phyloP scores from a whole-genome alignment of 2,888 invertebrate species.

The Cerceris ruficornis region DNA sequence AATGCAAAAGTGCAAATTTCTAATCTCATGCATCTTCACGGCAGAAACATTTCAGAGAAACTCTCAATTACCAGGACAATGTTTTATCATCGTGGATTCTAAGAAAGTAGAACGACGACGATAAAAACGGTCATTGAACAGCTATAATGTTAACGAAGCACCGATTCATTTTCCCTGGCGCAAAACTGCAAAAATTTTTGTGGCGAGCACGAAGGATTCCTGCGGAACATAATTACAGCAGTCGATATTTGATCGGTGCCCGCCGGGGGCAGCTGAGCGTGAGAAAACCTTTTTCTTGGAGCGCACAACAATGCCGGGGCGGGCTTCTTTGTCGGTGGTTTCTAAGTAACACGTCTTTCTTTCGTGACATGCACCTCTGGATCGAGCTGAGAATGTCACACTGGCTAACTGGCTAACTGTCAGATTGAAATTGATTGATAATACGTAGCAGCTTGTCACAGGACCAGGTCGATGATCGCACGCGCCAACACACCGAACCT shows the following conservation, averaged over 20 bases:
- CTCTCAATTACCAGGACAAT: too few species aligned
- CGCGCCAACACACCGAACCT: constrained; percentile 14
- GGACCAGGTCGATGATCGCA: constrained; percentile 24
- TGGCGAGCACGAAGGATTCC: constrained; percentile 26
- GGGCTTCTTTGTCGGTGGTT: constrained; percentile 27
- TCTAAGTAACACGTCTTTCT: constrained; percentile 24
- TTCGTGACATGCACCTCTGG: constrained; percentile 13
- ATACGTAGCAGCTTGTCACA: constrained; percentile 22
- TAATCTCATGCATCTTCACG: too few species aligned
- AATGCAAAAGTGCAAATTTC: too few species aligned
- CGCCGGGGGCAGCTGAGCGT: constrained; percentile 17
- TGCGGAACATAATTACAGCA: constrained; percentile 50
- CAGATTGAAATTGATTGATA: constrained; percentile 48
- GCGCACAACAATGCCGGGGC: constrained; percentile 40
- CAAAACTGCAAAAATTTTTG: constrained; percentile 11
- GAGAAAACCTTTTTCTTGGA: constrained; percentile 32
- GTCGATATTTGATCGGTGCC: constrained; percentile 58
- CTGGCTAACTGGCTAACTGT: constrained; percentile 6
- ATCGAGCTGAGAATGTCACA: constrained; percentile 10
- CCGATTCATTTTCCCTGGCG: background rate
- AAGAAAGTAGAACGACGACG: too few species aligned
- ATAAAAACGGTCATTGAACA: background rate
- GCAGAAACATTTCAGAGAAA: too few species aligned
- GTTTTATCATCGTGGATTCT: too few species aligned
- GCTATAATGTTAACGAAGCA: background rate